phyloP scores from a whole-genome alignment of 1,140 invertebrate species.

The Wasmannia auropunctata region DNA sequence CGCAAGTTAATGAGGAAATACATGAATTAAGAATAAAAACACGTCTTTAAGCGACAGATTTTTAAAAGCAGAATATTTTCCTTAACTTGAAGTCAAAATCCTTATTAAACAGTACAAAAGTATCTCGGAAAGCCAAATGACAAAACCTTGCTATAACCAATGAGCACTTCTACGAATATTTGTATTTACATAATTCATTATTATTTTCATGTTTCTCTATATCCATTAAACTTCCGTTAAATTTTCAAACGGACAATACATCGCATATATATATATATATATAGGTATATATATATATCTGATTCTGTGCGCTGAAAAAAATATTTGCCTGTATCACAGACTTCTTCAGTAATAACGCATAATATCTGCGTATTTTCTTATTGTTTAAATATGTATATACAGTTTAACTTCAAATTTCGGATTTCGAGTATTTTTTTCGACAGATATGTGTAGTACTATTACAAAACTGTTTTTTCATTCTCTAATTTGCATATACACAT shows the following conservation, averaged over 20 bases:
- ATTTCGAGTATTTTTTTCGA: neutral
- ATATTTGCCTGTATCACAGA: slow-evolving; percentile 69
- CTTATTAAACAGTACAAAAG: slow-evolving; percentile 62
- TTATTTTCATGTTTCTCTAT: neutral
- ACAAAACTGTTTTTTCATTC: neutral
- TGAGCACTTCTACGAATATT: slow-evolving; percentile 35
- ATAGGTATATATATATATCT: no score
- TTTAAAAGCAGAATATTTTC: slow-evolving; percentile 66
- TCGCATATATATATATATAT: neutral
- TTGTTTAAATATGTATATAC: slow-evolving; percentile 3
- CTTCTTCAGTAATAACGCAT: slow-evolving; percentile 54
- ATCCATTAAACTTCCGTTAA: neutral
- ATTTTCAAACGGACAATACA: neutral
- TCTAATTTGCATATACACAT: neutral
- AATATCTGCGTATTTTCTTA: neutral
- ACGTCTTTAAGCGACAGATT: slow-evolving; percentile 60
- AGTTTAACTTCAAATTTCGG: slow-evolving; percentile 5
- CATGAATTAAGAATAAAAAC: slow-evolving; percentile 26
- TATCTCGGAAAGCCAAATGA: slow-evolving; percentile 59
- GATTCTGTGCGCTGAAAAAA: slow-evolving; percentile 65
- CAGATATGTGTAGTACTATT: neutral
- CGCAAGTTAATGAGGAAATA: slow-evolving; percentile 11
- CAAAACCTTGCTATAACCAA: slow-evolving; percentile 63
- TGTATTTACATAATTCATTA: slow-evolving; percentile 17
- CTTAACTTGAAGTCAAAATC: slow-evolving; percentile 39